Percentiles rank a stretch among this genome's conserved stretches.
Evolutionary conservation across 2,797 vertebrate species (phyloP).

Genomic region (Oreortyx pictus): DNA sequence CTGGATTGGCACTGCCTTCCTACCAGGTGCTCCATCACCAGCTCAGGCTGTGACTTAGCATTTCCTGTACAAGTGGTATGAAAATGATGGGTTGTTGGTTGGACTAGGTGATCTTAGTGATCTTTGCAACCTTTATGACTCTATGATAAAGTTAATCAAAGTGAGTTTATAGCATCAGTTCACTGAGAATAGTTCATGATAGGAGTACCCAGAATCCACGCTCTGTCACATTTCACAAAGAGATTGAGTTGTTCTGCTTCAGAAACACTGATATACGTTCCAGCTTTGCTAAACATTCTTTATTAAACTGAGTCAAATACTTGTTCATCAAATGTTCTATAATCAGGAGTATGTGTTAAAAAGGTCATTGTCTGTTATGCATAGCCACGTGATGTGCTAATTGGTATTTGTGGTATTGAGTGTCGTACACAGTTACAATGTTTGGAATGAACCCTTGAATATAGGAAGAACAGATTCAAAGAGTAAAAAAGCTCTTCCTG

Average conservation of each 20-base stretch:
- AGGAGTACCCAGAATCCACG: neutral
- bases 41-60: too few relatives aligned
- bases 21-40: too few relatives aligned
- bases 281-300: neutral
- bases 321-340: neutral
- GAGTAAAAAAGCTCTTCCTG: neutral
- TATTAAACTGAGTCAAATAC: neutral
- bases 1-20: too few relatives aligned
- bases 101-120: too few relatives aligned
- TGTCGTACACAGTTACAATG: fast-evolving
- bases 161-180: neutral
- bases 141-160: neutral
- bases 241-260: neutral
- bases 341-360: neutral
- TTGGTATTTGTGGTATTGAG: neutral
- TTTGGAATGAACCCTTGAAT: neutral
- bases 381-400: neutral
- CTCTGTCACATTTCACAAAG: neutral
- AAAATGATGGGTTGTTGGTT: too few relatives aligned
- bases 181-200: neutral
- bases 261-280: neutral
- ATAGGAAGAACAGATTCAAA: neutral
- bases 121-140: too few relatives aligned
- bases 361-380: neutral
- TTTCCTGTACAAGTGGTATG: too few relatives aligned